Base-by-base conservation (phyloP, 2,888 invertebrate genomes). In the Eupithecia dodoneata region DNA sequence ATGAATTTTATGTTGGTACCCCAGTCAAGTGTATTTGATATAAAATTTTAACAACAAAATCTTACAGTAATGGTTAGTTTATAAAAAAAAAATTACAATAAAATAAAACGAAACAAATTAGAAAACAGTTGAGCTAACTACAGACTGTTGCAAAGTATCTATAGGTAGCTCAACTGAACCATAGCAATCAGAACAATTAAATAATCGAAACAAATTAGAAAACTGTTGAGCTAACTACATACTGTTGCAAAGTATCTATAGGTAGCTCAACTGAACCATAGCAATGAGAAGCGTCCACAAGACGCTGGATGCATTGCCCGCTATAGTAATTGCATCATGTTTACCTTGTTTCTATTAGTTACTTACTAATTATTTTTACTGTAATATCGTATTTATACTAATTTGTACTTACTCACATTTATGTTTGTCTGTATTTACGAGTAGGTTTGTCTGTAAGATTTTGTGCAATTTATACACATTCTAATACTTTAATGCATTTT, bases 381-480 rank as follows among this genome's bases (percentile, higher is more conserved):
- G 59, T 55, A 55, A n/a, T 3, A n/a, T 55, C 55, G 41, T 6
- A n/a, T 41, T 65, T 41, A 65, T 5, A 66, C 6, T 4, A 30
- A 42, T 63, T n/a, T 45, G 45, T 65, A 72, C 18, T 42, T 65
- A 30, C n/a, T n/a, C n/a, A n/a, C 13, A 47, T 71, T 44, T n/a
- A 13, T 71, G 52, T 71, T 15, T 73, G 15, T 45, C 47, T 72
- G 73, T 75, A 7, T 10, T 10, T 13, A 30, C 30, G 30, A 1
- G 30, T 45, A 45, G 4, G 13, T 63, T 18, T 73, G 18, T 49
- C 44, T 73, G 73, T 76, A 3, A 4, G 2, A n/a, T 18, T 72
- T 63, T 63, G 59, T 78, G 73, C 67, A 41, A 70, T 66, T 71
- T 74, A 41, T 65, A 47, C 9, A 67, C n/a, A 44, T 44, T 72